These are phyloP conservation scores for Hycleus cichorii DNA, from an alignment of 1,140 invertebrate species.

Conservation along the genomic window DNA sequence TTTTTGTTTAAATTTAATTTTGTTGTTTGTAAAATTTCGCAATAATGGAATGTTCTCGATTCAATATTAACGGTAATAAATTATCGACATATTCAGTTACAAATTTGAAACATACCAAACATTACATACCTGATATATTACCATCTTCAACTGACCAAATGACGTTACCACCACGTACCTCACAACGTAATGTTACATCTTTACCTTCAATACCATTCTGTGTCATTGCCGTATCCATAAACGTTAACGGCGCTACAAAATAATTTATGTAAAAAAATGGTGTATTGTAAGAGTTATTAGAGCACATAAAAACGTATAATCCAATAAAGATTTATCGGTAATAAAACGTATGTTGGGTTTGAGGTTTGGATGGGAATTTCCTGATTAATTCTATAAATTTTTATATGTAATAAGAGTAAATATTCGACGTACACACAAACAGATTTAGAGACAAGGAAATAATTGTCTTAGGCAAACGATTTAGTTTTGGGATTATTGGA, in stretches of 20 bases:
- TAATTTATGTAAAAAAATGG: background rate
- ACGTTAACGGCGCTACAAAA: slow-evolving; percentile 21
- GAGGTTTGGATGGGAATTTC: no score
- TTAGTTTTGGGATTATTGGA: no score
- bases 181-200: slow-evolving; percentile 21
- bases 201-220: slow-evolving; percentile 20
- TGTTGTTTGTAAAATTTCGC: no score
- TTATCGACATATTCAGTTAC: no score
- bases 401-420: no score
- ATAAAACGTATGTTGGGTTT: no score
- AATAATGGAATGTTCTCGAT: background rate
- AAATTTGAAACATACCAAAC: no score
- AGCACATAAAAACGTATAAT: background rate
- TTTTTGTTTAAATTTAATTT: no score
- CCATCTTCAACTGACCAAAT: slow-evolving; percentile 14
- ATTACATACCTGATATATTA: background rate
- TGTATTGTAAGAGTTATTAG: background rate
- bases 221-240: slow-evolving; percentile 22
- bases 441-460: no score
- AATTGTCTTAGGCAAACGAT: no score
- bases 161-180: slow-evolving; percentile 16
- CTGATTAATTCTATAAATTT: no score
- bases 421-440: no score
- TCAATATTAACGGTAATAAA: background rate
- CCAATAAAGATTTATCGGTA: background rate